Percentiles rank a stretch among this genome's conserved stretches.
Evolutionary conservation across 2,113 vertebrate genomes (phyloP).

Genomic region (Ardeotis arabs): DNA sequence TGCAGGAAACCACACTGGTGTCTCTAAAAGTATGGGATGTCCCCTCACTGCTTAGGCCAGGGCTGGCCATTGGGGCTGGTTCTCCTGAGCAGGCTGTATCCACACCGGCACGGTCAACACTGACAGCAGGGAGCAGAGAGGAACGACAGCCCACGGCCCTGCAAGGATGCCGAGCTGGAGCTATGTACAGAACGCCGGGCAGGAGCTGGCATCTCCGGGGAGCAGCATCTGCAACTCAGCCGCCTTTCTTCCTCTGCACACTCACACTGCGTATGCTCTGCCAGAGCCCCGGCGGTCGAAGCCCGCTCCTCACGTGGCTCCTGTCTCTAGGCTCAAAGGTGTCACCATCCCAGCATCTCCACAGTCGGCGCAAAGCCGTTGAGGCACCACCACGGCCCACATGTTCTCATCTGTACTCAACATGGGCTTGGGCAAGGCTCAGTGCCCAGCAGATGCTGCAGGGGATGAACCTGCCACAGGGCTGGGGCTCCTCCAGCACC

Average conservation of each 20-base stretch:
- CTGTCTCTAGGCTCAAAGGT: background rate
- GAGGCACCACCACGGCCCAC: background rate
- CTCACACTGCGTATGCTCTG: background rate
- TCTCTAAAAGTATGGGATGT: background rate
- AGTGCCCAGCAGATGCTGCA: background rate
- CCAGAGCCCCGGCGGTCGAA: background rate
- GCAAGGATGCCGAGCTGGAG: background rate
- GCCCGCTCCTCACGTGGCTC: rapidly evolving
- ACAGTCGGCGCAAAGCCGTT: background rate
- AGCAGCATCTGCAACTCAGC: background rate
- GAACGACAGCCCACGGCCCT: rapidly evolving
- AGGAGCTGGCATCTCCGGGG: background rate
- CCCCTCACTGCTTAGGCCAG: background rate
- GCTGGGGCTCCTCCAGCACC: background rate
- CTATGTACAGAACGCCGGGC: background rate
- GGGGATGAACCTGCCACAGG: background rate
- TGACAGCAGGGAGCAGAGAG: background rate
- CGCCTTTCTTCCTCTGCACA: background rate
- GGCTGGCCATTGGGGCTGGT: background rate
- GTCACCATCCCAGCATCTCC: background rate
- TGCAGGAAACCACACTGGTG: background rate
- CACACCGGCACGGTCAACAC: background rate
- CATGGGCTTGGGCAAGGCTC: rapidly evolving
- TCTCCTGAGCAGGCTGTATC: background rate
- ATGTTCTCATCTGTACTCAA: background rate